These are phyloP conservation scores for Cybosia mesomella DNA, from an alignment of 2,888 invertebrate species.

Conservation along the genomic window DNA sequence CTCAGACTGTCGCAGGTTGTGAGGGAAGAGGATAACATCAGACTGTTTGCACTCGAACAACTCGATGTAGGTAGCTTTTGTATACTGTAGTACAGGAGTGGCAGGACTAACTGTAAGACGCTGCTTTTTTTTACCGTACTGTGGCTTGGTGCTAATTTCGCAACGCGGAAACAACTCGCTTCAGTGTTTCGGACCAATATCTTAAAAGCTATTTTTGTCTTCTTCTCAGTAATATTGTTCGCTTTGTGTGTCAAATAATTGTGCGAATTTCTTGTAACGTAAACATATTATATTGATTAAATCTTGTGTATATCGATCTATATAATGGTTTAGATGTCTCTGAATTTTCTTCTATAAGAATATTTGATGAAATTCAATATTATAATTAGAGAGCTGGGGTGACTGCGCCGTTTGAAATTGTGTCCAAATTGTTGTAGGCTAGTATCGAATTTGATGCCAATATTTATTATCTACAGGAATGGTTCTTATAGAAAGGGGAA, in stretches of 20 bases:
- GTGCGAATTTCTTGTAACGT: constrained; percentile 84
- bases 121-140: constrained; percentile 76
- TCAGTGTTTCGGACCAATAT: constrained; percentile 86
- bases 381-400: constrained; percentile 67
- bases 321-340: constrained; percentile 85
- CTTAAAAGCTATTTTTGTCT: constrained; percentile 79
- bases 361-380: constrained; percentile 76
- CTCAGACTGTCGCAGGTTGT: constrained; percentile 58
- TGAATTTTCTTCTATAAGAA: constrained; percentile 79
- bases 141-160: constrained; percentile 85
- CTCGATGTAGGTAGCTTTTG: constrained; percentile 70
- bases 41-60: constrained; percentile 30
- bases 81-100: constrained; percentile 55
- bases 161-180: constrained; percentile 79
- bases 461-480: constrained; percentile 66
- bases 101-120: constrained; percentile 53
- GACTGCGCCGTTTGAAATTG: constrained; percentile 72
- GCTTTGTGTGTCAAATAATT: constrained; percentile 87
- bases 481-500: constrained; percentile 48
- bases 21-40: constrained; percentile 32
- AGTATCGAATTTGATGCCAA: constrained; percentile 76
- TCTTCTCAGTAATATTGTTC: constrained; percentile 80
- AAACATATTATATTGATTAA: constrained; percentile 78
- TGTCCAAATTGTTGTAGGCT: constrained; percentile 83
- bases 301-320: constrained; percentile 85